phyloP scores from a whole-genome alignment of 2,797 vertebrate species.

The Protonibea diacanthus region DNA sequence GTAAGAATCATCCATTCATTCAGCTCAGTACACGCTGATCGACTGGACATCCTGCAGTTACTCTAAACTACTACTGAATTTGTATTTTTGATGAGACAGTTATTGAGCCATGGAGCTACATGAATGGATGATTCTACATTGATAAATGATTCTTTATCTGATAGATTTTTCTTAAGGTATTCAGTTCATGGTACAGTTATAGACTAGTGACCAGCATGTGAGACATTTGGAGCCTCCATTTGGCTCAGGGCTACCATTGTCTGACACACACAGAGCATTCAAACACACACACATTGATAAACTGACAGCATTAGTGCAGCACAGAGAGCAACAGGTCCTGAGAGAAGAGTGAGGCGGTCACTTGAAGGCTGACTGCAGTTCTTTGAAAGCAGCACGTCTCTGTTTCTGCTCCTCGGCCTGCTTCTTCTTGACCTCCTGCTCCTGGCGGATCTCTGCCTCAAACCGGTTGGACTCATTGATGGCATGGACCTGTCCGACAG shows the following conservation, averaged over 20 bases:
- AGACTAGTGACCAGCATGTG: slow-evolving; percentile 20
- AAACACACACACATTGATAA: slow-evolving; percentile 26
- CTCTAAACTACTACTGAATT: neutral
- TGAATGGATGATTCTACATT: neutral
- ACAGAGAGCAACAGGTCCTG: slow-evolving; percentile 31
- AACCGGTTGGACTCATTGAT: slow-evolving; percentile 91
- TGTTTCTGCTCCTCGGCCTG: slow-evolving; percentile 93
- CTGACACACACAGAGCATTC: slow-evolving; percentile 27
- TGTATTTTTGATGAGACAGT: neutral
- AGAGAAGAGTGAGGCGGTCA: slow-evolving; percentile 52
- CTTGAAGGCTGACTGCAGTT: slow-evolving; percentile 92
- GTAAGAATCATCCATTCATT: neutral
- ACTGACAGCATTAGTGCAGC: slow-evolving; percentile 41
- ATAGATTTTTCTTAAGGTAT: slow-evolving; percentile 12
- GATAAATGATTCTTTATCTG: neutral
- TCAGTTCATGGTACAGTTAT: slow-evolving; percentile 32
- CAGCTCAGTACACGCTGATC: neutral
- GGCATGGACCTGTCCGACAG: slow-evolving; percentile 87
- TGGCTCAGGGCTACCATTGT: neutral
- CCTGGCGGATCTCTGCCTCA: slow-evolving; percentile 94
- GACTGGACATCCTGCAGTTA: neutral
- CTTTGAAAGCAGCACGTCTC: slow-evolving; percentile 92
- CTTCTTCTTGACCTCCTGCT: slow-evolving; percentile 94
- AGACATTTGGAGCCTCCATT: neutral
- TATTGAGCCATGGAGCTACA: neutral